Percentiles rank a stretch among this genome's conserved stretches.
These are phyloP conservation scores for Ciconia nigra DNA, from an alignment of 2,797 vertebrate genomes.

Conservation along the genomic window DNA sequence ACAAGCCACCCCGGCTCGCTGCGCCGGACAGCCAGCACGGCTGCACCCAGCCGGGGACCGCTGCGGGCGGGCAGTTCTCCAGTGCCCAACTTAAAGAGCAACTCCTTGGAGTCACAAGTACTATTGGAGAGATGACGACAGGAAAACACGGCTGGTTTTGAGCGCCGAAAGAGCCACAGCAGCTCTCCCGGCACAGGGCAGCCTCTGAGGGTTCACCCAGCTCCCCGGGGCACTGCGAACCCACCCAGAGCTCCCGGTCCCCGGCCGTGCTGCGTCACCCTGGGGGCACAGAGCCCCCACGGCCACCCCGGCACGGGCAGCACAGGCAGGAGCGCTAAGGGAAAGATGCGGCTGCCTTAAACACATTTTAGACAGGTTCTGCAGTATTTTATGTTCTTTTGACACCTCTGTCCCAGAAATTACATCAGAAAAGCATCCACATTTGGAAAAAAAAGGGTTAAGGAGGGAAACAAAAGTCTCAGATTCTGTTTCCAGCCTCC, in stretches of 20 bases:
- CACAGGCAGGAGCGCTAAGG: neutral
- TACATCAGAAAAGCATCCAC: neutral
- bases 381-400: neutral
- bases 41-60: fast-evolving
- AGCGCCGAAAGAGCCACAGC: neutral
- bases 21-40: neutral
- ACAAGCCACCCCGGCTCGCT: neutral
- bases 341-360: neutral
- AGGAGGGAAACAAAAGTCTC: neutral
- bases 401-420: neutral
- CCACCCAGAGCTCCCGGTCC: neutral
- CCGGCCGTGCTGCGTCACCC: too few species aligned
- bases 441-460: neutral
- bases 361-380: neutral
- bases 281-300: neutral
- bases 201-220: neutral
- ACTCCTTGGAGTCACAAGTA: neutral
- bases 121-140: fast-evolving
- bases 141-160: neutral
- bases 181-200: neutral
- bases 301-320: neutral
- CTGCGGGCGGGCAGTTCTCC: fast-evolving
- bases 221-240: neutral
- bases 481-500: neutral
- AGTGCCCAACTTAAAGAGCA: neutral